Base-by-base conservation (phyloP, 2,113 vertebrate genomes). In the Xiphophorus maculatus region DNA sequence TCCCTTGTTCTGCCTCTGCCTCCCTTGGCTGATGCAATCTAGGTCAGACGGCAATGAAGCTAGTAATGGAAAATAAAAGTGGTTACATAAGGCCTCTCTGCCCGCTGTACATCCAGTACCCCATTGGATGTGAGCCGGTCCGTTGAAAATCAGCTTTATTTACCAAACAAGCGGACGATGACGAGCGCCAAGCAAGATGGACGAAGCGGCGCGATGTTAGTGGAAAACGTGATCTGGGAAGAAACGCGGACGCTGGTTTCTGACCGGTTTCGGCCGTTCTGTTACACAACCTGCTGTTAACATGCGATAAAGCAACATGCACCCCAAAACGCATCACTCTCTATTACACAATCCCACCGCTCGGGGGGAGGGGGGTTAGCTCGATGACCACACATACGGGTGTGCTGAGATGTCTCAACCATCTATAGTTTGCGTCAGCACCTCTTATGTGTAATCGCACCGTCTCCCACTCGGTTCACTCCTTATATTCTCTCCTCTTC, bases 41-140 rank as follows among this genome's bases (percentile, higher is more conserved):
- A 94, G 94, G 93, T 93, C 93, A 94, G 92, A 93, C 90, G 78
- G 89, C 93, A 92, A 88, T 89, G 90, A 90, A 91, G 91, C 82
- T 87, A 93, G 93, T 93, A 92, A 91, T 93, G 90, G 86, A 93
- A 92, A 93, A 93, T 93, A 91, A 92, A 93, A 93, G 92, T 82
- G 91, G 90, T 94, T 94, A 90, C 92, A 93, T 94, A 94, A 94
- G 88, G 75, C 77, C 90, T 89, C 87, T 87, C 73, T 82, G 76
- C 35, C 78, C 88, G 83, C 70, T 77, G 88, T 88, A 93, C 90
- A 91, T 89, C 88, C 81, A 82, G 83, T 87, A 82, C 91, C 89
- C 87, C 74, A 85, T 84, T 76, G 81, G 82, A 83, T 76, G 83
- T 88, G 87, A 89, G 88, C 87, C 37, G 85, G 84, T 44, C 83